Evolutionary conservation across 2,888 invertebrate species (phyloP), one percentile per base, ranked within the genome.

Genomic region (Doris montereyensis): DNA sequence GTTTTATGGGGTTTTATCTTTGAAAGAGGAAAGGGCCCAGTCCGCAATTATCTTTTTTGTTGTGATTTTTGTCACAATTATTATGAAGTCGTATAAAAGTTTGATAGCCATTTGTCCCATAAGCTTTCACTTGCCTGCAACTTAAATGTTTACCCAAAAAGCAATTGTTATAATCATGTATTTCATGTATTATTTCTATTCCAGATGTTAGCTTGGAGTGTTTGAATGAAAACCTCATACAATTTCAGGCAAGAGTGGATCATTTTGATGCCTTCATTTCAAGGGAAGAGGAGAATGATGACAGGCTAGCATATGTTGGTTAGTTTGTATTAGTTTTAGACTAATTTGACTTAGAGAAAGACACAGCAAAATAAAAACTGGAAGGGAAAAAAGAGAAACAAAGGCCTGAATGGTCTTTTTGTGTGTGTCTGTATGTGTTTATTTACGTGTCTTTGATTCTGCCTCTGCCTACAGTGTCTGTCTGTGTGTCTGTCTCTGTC

Each of bases 201-300:
- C 26, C 79, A 86, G 86, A 82, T 72, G 76, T 81, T 2, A 58
- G 81, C n/a, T 84, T 81, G 24, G 75, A 81, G 41, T 89, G 89
- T 77, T 58, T 89, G 26, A 85, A 85, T 28, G 84, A 83, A 21
- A 86, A 85, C 77, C 80, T 89, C 58, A 71, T 81, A 3, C 82
- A 80, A 24, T 87, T 86, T 73, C 80, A 83, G 21, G 68, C 82
- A 13, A 76, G 81, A 21, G 80, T 85, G 5, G 82, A 84, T 8
- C 79, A 81, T 28, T 83, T 84, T 81, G 88, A 87, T 85, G 88
- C 86, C 17, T 82, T 88, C 30, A 62, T 13, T 58, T 57, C 68
- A 1, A 80, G 77, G 1, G 76, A n/a, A 72, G 62, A 24, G 67
- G 72, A 5, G 62, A 73, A 21, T 10, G 28, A 2, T 32, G 32